A percentile compares a stretch with the other conserved stretches of the same genome.
Evolutionary conservation across 2,888 invertebrate genomes (phyloP).

Genomic region (Thyatira batis): DNA sequence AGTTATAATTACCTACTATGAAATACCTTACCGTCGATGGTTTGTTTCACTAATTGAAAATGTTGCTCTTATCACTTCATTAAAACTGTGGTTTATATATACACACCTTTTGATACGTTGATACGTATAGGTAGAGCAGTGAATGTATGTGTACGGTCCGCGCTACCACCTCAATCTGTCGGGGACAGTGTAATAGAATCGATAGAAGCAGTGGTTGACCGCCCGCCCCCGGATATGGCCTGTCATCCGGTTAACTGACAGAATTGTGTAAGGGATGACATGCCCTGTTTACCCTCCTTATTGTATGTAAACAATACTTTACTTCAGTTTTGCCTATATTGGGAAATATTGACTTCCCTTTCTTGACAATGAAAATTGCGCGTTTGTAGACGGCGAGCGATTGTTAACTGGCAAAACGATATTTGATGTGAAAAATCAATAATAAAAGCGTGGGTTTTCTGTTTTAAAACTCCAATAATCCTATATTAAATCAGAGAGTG

Average conservation of each 20-base stretch:
- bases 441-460: too few relatives aligned
- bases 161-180: constrained; percentile 66
- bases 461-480: too few relatives aligned
- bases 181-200: constrained; percentile 70
- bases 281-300: constrained; percentile 58
- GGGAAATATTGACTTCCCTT: constrained; percentile 30
- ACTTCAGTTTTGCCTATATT: constrained; percentile 37
- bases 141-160: constrained; percentile 27
- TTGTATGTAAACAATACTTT: constrained; percentile 60
- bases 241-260: constrained; percentile 69
- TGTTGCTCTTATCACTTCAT: not conserved
- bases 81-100: not conserved
- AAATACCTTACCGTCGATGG: too few relatives aligned
- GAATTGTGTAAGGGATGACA: constrained; percentile 56
- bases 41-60: too few relatives aligned
- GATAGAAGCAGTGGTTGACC: constrained; percentile 64
- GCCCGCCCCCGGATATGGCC: constrained; percentile 68
- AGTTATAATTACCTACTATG: too few relatives aligned
- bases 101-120: constrained; percentile 18
- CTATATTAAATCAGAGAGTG: too few relatives aligned
- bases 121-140: constrained; percentile 42
- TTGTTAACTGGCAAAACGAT: not conserved
- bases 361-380: not conserved
- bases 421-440: not conserved
- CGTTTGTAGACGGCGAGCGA: not conserved